Evolutionary conservation across 2,888 invertebrate species (phyloP).

Genomic region (Microplitis deprimator): DNA sequence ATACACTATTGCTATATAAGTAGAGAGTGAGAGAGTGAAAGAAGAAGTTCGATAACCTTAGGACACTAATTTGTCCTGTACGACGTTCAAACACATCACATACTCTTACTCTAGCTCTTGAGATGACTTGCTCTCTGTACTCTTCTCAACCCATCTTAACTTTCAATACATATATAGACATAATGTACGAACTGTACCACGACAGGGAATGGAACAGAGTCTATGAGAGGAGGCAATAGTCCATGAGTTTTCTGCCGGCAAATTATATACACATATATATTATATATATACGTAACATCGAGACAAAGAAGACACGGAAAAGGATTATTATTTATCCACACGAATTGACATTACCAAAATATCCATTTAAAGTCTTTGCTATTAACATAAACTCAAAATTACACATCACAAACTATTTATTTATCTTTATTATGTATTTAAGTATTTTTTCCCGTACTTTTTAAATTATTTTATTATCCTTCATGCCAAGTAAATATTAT

Average conservation of each 20-base stretch:
- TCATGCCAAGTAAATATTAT: neutral
- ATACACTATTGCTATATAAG: too few relatives aligned
- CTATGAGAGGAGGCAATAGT: neutral
- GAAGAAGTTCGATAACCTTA: constrained; percentile 32
- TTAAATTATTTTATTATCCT: too few relatives aligned
- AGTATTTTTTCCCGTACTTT: too few relatives aligned
- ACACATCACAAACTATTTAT: neutral
- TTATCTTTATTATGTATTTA: too few relatives aligned
- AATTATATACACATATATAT: neutral
- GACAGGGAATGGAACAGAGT: neutral
- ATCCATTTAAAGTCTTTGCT: neutral
- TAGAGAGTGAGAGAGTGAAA: neutral
- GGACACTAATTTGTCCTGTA: constrained; percentile 31
- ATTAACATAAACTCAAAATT: neutral
- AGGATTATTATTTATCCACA: neutral
- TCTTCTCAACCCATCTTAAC: too few relatives aligned
- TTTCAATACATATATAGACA: too few relatives aligned
- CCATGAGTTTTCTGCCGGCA: neutral
- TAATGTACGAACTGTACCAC: neutral
- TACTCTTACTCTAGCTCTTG: neutral
- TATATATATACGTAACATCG: neutral
- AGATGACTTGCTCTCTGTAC: neutral
- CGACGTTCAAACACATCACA: constrained; percentile 14
- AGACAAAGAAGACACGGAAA: neutral
- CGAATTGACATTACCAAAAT: neutral